phyloP scores from a whole-genome alignment of 2,888 invertebrate species.

The Andrena trimmerana region DNA sequence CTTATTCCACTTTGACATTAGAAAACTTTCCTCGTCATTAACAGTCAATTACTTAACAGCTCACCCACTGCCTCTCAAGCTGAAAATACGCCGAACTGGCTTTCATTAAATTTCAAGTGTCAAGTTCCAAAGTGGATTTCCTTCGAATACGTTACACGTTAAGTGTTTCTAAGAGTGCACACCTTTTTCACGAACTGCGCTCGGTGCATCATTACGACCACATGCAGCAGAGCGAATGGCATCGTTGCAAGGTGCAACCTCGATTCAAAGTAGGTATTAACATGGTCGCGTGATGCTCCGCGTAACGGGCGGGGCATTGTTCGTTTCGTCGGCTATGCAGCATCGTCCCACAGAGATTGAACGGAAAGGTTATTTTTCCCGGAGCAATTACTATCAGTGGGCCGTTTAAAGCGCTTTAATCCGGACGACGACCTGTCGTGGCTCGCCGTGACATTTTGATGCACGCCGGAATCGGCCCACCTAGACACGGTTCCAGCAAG shows the following conservation, averaged over 20 bases:
- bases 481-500: constrained; percentile 50
- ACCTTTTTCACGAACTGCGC: too few relatives aligned
- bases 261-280: neutral
- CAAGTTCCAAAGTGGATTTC: too few relatives aligned
- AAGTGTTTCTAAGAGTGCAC: too few relatives aligned
- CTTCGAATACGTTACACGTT: too few relatives aligned
- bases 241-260: neutral
- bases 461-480: constrained; percentile 38
- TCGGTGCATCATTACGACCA: too few relatives aligned
- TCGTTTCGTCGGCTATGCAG: constrained; percentile 6
- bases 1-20: neutral
- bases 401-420: constrained; percentile 57
- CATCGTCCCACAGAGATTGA: neutral
- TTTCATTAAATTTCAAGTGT: too few relatives aligned
- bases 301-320: neutral
- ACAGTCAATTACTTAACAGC: neutral
- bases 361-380: constrained; percentile 1
- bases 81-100: too few relatives aligned
- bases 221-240: neutral
- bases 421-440: constrained; percentile 49
- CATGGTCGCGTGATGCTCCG: neutral
- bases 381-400: constrained; percentile 28
- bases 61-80: too few relatives aligned
- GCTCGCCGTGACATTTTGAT: constrained; percentile 63
- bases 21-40: neutral